These are phyloP conservation scores for Loriculus beryllinus DNA, from an alignment of 2,797 vertebrate species.

Conservation along the genomic window DNA sequence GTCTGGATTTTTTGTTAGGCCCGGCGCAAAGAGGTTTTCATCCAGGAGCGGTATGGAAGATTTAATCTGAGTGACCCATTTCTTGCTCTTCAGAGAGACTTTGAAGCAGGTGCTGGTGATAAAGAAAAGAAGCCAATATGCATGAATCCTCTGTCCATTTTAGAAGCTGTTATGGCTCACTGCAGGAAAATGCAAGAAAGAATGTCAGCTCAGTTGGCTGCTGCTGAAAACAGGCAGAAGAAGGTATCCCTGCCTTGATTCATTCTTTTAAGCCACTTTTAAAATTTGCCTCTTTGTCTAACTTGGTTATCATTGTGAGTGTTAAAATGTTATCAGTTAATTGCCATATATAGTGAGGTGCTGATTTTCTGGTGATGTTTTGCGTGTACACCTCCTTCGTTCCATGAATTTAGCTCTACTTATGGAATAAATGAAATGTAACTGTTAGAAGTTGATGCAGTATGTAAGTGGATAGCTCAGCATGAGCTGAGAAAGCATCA, in stretches of 20 bases:
- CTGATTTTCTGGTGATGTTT: neutral
- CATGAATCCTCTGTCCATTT: slow-evolving; percentile 90
- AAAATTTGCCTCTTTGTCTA: neutral
- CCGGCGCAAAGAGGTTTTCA: slow-evolving; percentile 93
- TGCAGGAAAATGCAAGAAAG: slow-evolving; percentile 98
- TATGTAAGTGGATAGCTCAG: neutral
- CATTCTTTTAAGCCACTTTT: neutral
- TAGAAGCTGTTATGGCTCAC: slow-evolving; percentile 96
- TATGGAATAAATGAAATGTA: neutral
- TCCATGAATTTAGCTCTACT: neutral
- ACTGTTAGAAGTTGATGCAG: neutral
- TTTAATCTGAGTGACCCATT: slow-evolving; percentile 96
- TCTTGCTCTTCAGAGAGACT: slow-evolving; percentile 94
- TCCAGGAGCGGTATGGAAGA: slow-evolving; percentile 93
- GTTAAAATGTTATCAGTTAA: neutral
- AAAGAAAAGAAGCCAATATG: slow-evolving; percentile 86
- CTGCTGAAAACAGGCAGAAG: slow-evolving; percentile 92
- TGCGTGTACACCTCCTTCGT: neutral
- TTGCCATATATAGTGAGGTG: neutral
- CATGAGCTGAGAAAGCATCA: neutral
- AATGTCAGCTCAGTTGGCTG: slow-evolving; percentile 92
- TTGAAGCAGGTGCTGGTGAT: slow-evolving; percentile 82
- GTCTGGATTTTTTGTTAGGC: slow-evolving; percentile 75
- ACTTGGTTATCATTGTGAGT: neutral
- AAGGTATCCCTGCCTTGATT: slow-evolving; percentile 77